These are phyloP conservation scores for Sebastiscus tertius DNA, from an alignment of 2,797 vertebrate species.

Conservation along the genomic window DNA sequence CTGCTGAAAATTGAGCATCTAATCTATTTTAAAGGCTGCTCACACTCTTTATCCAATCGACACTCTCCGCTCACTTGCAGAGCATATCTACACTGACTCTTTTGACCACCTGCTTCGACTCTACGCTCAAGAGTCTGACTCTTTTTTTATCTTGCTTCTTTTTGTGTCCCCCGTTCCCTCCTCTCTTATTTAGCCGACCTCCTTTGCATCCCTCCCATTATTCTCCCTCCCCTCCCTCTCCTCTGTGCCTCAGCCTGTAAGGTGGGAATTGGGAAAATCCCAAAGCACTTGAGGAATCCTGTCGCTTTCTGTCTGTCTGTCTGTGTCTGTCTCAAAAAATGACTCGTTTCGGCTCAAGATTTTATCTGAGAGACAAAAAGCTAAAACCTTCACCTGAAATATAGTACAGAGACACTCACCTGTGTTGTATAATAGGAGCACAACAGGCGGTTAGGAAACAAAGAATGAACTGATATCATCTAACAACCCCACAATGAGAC, in stretches of 20 bases:
- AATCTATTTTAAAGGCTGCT: conserved; percentile 39
- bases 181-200: conserved; percentile 51
- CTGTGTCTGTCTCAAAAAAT: not conserved
- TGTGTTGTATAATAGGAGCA: conserved; percentile 14
- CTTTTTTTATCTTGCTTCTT: conserved; percentile 42
- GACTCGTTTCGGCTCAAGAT: not conserved
- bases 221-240: conserved; percentile 11
- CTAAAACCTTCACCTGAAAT: not conserved
- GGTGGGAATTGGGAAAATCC: conserved; percentile 67
- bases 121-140: conserved; percentile 23
- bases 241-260: conserved; percentile 42
- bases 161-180: conserved; percentile 39
- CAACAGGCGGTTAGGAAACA: conserved; percentile 52
- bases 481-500: conserved; percentile 39
- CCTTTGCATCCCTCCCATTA: conserved; percentile 45
- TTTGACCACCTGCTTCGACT: conserved; percentile 60
- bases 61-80: conserved; percentile 7
- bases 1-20: conserved; percentile 3
- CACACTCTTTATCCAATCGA: conserved; percentile 31
- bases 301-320: conserved; percentile 36
- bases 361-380: conserved; percentile 3
- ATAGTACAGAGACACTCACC: conserved; percentile 24
- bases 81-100: conserved; percentile 30
- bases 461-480: conserved; percentile 68
- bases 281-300: conserved; percentile 65